Base-by-base conservation (phyloP, 2,888 invertebrate species). In the Chironomus riparius region DNA sequence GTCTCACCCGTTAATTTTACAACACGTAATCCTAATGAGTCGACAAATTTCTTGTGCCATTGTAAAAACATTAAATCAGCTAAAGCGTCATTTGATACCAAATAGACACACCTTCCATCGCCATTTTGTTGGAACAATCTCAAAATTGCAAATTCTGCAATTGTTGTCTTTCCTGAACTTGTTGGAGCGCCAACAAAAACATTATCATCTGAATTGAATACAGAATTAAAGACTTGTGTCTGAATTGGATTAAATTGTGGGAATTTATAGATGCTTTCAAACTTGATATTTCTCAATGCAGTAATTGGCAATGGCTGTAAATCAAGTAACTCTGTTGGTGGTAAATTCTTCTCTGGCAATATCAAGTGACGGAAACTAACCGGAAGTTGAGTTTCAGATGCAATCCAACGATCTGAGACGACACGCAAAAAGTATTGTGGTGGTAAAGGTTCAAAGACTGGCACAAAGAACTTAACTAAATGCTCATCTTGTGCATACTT, bases 211-310 rank as follows among this genome's bases (percentile, higher is more conserved):
- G 94, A 94, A 83, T 98, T 98, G 86, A 98, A 99, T 0, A 98
- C 93, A 0, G 98, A 95, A 83, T 98, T 98, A 86, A 99, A 99
- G 5, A 98, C 98, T 87, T 97, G 97, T 0, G 99, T 99, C 84
- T 99, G 99, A 77, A 99, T 98, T 0, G 99, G 97, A 85, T 99
- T 99, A 83, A 99, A 98, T 83, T 97, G 95, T 2, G 92, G 92
- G 82, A 97, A 95, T 77, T 90, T 90, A 82, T 98, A 99, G 61
- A 99, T 86, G 10, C 88, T 86, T 81, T 98, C 97, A 81, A 91
- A 98, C 77, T 90, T 89, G 0, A 90, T 86, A 84, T 97, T 97
- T 79, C 97, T 85, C 21, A 99, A 85, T 0, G 98, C 98, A 0
- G 96, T 94, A 61, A 95, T 91, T 0, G 98, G 98, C 76, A 99